phyloP scores from a whole-genome alignment of 2,888 invertebrate species.

The Cantharis rustica region DNA sequence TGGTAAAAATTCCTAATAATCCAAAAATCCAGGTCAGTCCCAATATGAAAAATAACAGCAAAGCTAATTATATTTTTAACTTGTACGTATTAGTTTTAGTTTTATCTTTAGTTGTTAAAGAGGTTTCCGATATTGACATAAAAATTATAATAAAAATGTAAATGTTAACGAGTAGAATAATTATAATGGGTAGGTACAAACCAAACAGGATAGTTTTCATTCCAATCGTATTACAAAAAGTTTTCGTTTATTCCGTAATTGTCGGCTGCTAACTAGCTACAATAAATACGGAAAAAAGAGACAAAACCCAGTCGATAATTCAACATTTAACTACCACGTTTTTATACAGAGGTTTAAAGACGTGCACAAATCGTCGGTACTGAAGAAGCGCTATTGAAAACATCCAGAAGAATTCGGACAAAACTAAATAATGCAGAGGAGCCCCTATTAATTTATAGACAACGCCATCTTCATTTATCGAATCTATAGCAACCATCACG shows the following conservation, averaged over 20 bases:
- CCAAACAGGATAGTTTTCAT: constrained; percentile 58
- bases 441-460: constrained; percentile 62
- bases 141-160: constrained; percentile 62
- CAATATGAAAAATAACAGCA: constrained; percentile 62
- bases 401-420: constrained; percentile 72
- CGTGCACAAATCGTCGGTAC: constrained; percentile 65
- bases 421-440: constrained; percentile 64
- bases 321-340: constrained; percentile 64
- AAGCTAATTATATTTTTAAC: constrained; percentile 61
- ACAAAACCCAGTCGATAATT: constrained; percentile 65
- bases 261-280: neutral
- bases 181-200: constrained; percentile 59
- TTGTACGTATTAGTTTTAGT: constrained; percentile 57
- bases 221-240: constrained; percentile 57
- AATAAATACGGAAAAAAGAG: constrained; percentile 58
- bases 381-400: constrained; percentile 67
- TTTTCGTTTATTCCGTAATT: constrained; percentile 42
- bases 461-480: constrained; percentile 44
- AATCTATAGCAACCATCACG: constrained; percentile 50
- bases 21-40: constrained; percentile 65
- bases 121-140: constrained; percentile 52
- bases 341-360: constrained; percentile 61
- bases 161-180: constrained; percentile 60
- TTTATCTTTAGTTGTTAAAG: constrained; percentile 55
- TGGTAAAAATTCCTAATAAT: constrained; percentile 52